Evolutionary conservation across 1,140 invertebrate species (phyloP).

Genomic region (Drosophila parabipectinata): DNA sequence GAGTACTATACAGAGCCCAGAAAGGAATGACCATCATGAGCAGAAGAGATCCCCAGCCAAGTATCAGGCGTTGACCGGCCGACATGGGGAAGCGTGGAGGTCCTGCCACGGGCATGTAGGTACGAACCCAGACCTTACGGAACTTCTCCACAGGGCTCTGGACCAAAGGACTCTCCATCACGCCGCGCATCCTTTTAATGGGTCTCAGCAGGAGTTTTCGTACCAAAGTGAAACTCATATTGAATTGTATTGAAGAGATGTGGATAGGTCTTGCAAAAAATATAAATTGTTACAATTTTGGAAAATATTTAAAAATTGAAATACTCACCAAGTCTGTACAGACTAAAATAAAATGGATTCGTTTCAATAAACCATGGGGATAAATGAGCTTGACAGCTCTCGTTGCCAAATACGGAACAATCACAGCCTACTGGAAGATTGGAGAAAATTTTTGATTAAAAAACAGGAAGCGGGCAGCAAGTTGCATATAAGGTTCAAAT

Average conservation of each 20-base stretch:
- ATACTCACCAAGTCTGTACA: neutral
- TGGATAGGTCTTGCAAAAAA: neutral
- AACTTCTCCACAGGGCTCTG: neutral
- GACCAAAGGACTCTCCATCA: neutral
- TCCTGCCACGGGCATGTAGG: constrained; percentile 42
- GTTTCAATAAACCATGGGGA: neutral
- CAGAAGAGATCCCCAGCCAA: constrained; percentile 35
- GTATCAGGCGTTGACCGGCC: constrained; percentile 27
- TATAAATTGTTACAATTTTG: neutral
- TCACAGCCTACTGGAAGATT: constrained; percentile 13
- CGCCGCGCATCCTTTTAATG: neutral
- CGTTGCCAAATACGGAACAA: neutral
- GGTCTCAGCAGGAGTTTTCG: constrained; percentile 21
- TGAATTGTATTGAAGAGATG: neutral
- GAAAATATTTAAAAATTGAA: neutral
- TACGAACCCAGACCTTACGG: constrained; percentile 26
- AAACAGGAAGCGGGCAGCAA: constrained; percentile 6
- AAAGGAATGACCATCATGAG: constrained; percentile 64
- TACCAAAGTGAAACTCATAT: constrained; percentile 35
- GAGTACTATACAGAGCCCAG: constrained; percentile 46
- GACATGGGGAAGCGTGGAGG: constrained; percentile 59
- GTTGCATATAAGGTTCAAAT: constrained; percentile 40
- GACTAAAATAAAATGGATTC: neutral
- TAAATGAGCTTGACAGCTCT: neutral
- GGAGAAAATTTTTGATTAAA: neutral